phyloP scores from a whole-genome alignment of 2,888 invertebrate species.

The Xestia xanthographa region DNA sequence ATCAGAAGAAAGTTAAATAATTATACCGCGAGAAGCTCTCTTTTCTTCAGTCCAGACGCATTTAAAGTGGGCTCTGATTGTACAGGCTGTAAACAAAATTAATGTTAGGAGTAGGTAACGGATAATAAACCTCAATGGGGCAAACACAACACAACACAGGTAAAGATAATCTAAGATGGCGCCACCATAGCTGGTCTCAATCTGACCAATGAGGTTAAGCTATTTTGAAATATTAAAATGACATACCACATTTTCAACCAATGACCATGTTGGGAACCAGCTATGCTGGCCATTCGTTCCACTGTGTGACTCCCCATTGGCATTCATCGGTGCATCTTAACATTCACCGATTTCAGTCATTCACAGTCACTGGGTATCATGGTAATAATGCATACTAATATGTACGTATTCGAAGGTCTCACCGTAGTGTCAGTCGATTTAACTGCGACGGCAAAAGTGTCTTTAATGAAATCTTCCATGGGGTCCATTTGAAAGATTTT shows the following conservation, averaged over 20 bases:
- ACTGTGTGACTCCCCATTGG: too few species aligned
- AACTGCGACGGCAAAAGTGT: slow-evolving; percentile 76
- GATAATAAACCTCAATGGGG: not conserved
- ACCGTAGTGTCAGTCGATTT: slow-evolving; percentile 78
- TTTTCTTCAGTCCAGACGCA: slow-evolving; percentile 77
- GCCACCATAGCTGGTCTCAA: too few species aligned
- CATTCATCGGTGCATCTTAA: not conserved
- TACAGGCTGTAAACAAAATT: slow-evolving; percentile 68
- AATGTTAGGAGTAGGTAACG: not conserved
- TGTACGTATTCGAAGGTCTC: slow-evolving; percentile 24
- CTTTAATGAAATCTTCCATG: slow-evolving; percentile 82
- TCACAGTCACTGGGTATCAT: not conserved
- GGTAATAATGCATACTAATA: too few species aligned
- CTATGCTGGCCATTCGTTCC: too few species aligned
- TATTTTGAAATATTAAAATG: too few species aligned
- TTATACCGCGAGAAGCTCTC: slow-evolving; percentile 80
- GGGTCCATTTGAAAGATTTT: slow-evolving; percentile 83
- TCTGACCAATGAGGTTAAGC: too few species aligned
- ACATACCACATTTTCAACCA: too few species aligned
- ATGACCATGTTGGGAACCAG: too few species aligned
- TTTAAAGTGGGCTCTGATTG: slow-evolving; percentile 76
- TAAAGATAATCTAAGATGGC: too few species aligned
- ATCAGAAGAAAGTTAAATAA: not conserved
- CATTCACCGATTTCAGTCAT: not conserved
- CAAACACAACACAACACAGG: too few species aligned